A percentile compares a stretch with the other conserved stretches of the same genome.
phyloP scores from a whole-genome alignment of 2,113 vertebrate species.

The Cyanoramphus novaezelandiae region DNA sequence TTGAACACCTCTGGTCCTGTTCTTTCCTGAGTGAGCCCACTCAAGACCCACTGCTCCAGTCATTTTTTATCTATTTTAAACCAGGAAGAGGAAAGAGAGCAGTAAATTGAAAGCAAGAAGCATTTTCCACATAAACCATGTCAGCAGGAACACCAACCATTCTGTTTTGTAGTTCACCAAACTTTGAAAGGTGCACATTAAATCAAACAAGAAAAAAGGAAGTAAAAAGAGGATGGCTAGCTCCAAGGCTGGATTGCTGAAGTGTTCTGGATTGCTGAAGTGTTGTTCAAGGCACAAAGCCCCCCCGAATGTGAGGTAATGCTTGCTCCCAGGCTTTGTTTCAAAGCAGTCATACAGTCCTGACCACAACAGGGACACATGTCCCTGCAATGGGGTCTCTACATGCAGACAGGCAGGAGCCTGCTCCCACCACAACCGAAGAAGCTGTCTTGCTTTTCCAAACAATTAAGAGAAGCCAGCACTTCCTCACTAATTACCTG shows the following conservation, averaged over 20 bases:
- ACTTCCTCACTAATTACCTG: not conserved
- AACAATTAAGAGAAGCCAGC: not conserved
- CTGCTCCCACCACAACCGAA: rapidly evolving
- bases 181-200: not conserved
- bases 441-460: not conserved
- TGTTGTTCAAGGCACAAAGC: not conserved
- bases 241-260: not conserved
- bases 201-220: not conserved
- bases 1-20: not conserved
- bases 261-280: not conserved
- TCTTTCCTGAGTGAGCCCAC: not conserved
- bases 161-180: not conserved
- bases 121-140: rapidly evolving
- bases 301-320: not conserved
- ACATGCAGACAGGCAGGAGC: not conserved
- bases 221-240: no score
- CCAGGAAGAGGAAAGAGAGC: not conserved
- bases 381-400: not conserved
- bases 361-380: not conserved
- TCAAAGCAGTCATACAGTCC: not conserved
- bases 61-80: not conserved
- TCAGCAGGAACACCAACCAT: not conserved
- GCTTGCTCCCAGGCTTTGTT: not conserved
- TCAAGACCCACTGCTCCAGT: rapidly evolving
- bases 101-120: not conserved